These are phyloP conservation scores for Pseudomyrmex flavicornis DNA, from an alignment of 1,140 invertebrate genomes.

Conservation along the genomic window DNA sequence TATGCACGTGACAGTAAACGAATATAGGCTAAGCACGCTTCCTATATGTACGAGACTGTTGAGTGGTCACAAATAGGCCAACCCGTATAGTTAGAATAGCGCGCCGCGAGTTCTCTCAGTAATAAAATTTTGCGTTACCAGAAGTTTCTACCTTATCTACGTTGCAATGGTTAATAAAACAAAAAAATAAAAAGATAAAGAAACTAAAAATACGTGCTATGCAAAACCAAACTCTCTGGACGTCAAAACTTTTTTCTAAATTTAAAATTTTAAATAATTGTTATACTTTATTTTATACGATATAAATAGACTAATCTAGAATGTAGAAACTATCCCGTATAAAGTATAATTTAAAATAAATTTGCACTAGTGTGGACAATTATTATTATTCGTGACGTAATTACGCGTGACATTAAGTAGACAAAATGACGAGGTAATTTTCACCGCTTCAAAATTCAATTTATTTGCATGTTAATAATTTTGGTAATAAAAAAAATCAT, in stretches of 20 bases:
- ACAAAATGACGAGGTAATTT: too few relatives aligned
- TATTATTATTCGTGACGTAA: too few relatives aligned
- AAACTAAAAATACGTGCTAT: background rate
- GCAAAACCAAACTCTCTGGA: background rate
- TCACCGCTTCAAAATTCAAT: background rate
- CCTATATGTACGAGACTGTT: background rate
- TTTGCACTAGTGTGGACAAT: too few relatives aligned
- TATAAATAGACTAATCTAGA: background rate
- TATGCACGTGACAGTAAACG: background rate
- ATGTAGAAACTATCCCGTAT: too few relatives aligned
- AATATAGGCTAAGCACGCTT: conserved; percentile 18
- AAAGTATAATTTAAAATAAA: too few relatives aligned
- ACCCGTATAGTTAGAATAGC: background rate
- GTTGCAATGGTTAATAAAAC: background rate
- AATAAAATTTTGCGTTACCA: too few relatives aligned
- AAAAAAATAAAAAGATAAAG: background rate
- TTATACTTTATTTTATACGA: background rate
- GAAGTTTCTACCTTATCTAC: conserved; percentile 55
- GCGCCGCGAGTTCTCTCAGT: background rate
- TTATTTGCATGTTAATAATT: background rate
- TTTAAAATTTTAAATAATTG: background rate
- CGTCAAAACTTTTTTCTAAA: background rate
- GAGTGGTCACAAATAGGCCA: background rate
- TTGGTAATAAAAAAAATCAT: background rate
- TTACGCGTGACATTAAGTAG: too few relatives aligned